These are phyloP conservation scores for Cryptus armator DNA, from an alignment of 2,888 invertebrate species.

Conservation along the genomic window DNA sequence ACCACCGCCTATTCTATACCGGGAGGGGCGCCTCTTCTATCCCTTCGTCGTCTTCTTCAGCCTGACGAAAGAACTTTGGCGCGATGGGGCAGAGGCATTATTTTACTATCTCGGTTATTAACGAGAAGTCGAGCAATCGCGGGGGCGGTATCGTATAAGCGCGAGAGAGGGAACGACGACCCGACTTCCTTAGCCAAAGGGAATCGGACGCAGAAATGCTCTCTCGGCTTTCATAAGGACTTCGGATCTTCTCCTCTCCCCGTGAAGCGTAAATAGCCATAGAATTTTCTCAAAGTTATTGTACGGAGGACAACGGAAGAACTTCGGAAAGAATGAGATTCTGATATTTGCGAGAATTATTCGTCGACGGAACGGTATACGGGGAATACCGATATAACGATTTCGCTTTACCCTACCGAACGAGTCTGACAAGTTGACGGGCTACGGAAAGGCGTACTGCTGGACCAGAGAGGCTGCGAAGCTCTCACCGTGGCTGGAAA, in stretches of 20 bases:
- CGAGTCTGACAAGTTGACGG: constrained; percentile 33
- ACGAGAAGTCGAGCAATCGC: constrained; percentile 74
- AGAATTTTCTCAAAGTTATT: constrained; percentile 30
- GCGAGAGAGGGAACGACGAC: constrained; percentile 4
- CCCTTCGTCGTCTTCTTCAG: constrained; percentile 34
- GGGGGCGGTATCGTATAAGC: constrained; percentile 59
- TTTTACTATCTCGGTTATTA: constrained; percentile 75
- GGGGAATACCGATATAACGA: background rate
- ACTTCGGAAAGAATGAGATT: constrained; percentile 4
- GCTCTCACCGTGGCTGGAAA: constrained; percentile 47
- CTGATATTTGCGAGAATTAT: background rate
- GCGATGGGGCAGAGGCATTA: constrained; percentile 68
- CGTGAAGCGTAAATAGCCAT: constrained; percentile 32
- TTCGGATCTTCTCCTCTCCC: background rate
- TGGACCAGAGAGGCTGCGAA: constrained; percentile 18
- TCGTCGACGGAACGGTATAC: background rate
- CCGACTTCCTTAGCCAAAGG: background rate
- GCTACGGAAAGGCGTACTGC: constrained; percentile 17
- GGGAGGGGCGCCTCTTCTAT: constrained; percentile 57
- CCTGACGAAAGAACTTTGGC: constrained; percentile 63
- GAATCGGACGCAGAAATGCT: background rate
- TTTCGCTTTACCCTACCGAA: background rate
- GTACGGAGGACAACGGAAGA: background rate
- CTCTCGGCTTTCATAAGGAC: constrained; percentile 4
- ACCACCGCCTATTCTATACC: constrained; percentile 56